A percentile compares a stretch with the other conserved stretches of the same genome.
These are phyloP conservation scores for Alethe castanea DNA, from an alignment of 2,113 vertebrate species.

Conservation along the genomic window DNA sequence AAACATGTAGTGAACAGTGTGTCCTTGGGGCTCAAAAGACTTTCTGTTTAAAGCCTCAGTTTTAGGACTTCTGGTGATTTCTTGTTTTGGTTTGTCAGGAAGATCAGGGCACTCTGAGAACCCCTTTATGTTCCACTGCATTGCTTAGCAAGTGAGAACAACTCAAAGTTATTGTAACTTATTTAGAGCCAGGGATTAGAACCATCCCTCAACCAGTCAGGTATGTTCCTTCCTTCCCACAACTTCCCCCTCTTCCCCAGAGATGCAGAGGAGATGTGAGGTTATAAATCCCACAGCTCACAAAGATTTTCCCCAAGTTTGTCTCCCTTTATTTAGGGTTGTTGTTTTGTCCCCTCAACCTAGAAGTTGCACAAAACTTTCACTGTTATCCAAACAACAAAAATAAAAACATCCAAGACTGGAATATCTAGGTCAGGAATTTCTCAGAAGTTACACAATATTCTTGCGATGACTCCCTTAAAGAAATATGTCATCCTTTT, in stretches of 20 bases:
- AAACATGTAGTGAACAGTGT: neutral
- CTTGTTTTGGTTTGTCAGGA: neutral
- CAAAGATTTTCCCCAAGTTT: neutral
- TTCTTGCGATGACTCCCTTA: slow-evolving; percentile 8
- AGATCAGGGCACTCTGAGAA: neutral
- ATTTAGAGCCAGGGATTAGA: neutral
- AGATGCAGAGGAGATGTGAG: neutral
- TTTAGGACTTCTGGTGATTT: no score
- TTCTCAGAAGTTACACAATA: slow-evolving; percentile 33
- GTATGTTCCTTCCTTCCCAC: neutral
- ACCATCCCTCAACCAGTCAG: neutral
- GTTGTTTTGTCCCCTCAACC: neutral
- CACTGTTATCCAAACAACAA: slow-evolving; percentile 16
- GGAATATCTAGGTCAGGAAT: slow-evolving; percentile 47
- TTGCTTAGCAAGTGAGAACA: neutral
- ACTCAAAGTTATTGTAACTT: neutral
- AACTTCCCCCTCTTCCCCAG: neutral
- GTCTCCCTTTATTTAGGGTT: neutral
- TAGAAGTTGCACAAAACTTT: neutral
- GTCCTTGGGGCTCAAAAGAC: neutral
- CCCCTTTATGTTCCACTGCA: neutral
- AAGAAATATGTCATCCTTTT: slow-evolving; percentile 18
- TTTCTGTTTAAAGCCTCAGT: neutral
- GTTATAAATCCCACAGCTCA: neutral
- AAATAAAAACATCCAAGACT: slow-evolving; percentile 12